phyloP scores from a whole-genome alignment of 2,113 vertebrate species.

The Peucedramus taeniatus region DNA sequence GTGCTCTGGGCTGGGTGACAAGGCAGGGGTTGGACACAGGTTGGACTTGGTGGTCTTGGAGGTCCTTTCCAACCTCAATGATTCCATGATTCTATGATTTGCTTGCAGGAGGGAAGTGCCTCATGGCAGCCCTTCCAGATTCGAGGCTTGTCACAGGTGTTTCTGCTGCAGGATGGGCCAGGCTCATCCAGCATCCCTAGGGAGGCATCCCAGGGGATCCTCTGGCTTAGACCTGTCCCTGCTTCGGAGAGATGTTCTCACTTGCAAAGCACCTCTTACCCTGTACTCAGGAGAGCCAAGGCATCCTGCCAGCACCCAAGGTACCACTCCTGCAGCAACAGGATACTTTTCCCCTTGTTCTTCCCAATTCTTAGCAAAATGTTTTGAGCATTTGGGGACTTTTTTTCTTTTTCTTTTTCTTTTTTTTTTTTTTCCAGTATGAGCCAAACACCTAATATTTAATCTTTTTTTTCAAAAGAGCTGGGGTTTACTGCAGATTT shows the following conservation, averaged over 20 bases:
- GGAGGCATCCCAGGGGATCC: neutral
- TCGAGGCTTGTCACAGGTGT: neutral
- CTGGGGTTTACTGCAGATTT: neutral
- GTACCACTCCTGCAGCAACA: neutral
- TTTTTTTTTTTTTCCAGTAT: too few species aligned
- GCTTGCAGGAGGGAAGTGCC: neutral
- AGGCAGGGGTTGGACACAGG: accelerated
- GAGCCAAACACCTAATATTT: neutral
- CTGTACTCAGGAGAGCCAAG: neutral
- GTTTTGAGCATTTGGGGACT: neutral
- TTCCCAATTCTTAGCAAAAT: neutral
- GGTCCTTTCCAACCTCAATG: neutral
- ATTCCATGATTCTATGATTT: neutral
- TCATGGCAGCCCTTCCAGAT: neutral
- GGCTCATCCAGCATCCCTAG: neutral
- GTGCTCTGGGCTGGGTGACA: neutral
- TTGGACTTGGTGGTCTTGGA: neutral
- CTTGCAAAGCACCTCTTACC: neutral
- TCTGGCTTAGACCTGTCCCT: neutral
- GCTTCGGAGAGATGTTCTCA: neutral
- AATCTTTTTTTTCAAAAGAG: neutral
- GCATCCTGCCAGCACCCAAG: neutral
- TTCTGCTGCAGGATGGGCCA: neutral
- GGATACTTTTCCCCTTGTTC: neutral
- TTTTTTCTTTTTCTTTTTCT: too few species aligned